Percentiles rank a stretch among this genome's conserved stretches.
These are phyloP conservation scores for Caenorhabditis zanzibari DNA, from an alignment of 2,888 invertebrate genomes.

Conservation along the genomic window DNA sequence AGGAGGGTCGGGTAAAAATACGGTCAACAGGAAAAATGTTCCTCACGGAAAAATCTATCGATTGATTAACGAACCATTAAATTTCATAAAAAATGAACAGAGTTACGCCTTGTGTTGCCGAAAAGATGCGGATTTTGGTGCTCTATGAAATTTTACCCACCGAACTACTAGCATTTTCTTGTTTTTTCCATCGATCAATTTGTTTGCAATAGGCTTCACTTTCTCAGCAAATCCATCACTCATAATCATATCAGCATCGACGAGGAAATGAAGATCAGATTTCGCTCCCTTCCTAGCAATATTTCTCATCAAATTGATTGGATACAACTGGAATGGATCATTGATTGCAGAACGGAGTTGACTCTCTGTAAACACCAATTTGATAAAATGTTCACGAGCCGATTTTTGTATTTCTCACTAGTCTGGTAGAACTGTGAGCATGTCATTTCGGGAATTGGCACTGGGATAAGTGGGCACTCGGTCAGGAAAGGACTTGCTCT, in stretches of 20 bases:
- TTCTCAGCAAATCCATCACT: conserved; percentile 44
- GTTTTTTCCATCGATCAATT: conserved; percentile 52
- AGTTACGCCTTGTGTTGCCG: no score
- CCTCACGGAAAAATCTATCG: no score
- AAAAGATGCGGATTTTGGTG: background rate
- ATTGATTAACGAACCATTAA: no score
- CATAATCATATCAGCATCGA: conserved; percentile 70
- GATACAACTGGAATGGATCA: conserved; percentile 69
- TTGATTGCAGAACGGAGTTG: background rate
- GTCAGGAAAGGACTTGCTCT: conserved; percentile 47
- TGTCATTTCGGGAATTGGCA: no score
- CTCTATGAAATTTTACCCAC: background rate
- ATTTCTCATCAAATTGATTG: conserved; percentile 74
- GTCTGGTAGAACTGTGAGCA: no score
- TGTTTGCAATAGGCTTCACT: conserved; percentile 57
- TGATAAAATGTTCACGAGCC: no score
- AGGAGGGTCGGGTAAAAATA: no score
- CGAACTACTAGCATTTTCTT: conserved; percentile 59
- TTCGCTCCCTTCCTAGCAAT: conserved; percentile 68
- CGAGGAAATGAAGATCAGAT: conserved; percentile 67
- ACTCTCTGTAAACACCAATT: background rate
- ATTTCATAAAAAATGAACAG: no score
- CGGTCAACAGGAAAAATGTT: no score
- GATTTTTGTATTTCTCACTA: no score
- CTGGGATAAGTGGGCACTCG: conserved; percentile 24